These are phyloP conservation scores for Phalangium opilio DNA, from an alignment of 2,888 invertebrate genomes.

Conservation along the genomic window DNA sequence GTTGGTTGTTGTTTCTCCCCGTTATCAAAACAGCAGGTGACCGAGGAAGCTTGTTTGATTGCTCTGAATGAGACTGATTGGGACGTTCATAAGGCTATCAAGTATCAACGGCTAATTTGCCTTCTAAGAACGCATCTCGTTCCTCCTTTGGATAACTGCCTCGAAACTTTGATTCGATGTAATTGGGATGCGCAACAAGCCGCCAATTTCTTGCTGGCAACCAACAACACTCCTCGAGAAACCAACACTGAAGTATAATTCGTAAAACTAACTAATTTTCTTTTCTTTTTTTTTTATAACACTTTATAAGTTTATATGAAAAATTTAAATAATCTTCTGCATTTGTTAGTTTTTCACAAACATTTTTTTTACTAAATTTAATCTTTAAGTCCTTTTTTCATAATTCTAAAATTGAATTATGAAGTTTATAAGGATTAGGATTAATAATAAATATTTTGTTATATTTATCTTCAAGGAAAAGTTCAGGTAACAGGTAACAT, in stretches of 20 bases:
- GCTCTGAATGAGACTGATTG: constrained; percentile 69
- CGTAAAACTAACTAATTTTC: not conserved
- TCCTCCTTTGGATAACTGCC: constrained; percentile 29
- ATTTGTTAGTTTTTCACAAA: too few species aligned
- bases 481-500: too few species aligned
- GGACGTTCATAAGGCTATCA: constrained; percentile 79
- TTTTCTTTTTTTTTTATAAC: not conserved
- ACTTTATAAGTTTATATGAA: too few species aligned
- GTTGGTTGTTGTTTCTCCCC: constrained; percentile 4
- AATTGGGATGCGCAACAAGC: constrained; percentile 53
- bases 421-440: too few species aligned
- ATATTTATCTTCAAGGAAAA: too few species aligned
- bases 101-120: constrained; percentile 51
- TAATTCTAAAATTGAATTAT: too few species aligned
- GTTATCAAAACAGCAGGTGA: constrained; percentile 23
- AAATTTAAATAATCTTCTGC: too few species aligned
- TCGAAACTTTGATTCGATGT: constrained; percentile 41
- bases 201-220: constrained; percentile 42
- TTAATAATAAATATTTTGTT: too few species aligned
- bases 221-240: constrained; percentile 18
- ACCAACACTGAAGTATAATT: constrained; percentile 20
- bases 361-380: too few species aligned
- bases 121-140: constrained; percentile 29
- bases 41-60: constrained; percentile 54
- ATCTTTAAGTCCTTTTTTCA: too few species aligned